Evolutionary conservation across 2,797 vertebrate genomes (phyloP), one percentile per base, ranked within the genome.

Genomic region (Setipinna tenuifilis): DNA sequence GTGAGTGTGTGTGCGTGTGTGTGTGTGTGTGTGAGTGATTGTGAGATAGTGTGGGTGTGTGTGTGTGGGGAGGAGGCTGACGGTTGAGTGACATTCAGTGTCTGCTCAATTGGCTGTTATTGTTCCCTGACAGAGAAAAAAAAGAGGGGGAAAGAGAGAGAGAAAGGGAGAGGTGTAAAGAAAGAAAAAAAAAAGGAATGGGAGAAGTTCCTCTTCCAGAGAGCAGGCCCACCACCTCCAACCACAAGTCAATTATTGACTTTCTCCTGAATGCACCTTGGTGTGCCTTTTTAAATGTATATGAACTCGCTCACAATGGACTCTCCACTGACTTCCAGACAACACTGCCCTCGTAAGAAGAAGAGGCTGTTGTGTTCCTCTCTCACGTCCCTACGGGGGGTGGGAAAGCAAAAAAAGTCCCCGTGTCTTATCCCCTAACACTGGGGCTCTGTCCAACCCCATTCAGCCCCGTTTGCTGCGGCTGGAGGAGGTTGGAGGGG

Each of bases 71-170:
- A 21, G 17, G 17, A 35, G 6, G 25, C 68, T 35, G 68, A 75
- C 68, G 31, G 68, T 75, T 75, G 68, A 75, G 68, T 75, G 68
- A 75, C 68, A 75, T 75, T 75, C 68, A 75, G 10, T 75, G 28
- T 75, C 68, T 75, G 68, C 68, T 75, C 25, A 16, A 75, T 75
- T 75, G 68, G 68, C 68, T 75, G 68, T 75, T 75, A 75, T 75
- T 75, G 68, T 35, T 75, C 68, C 68, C 68, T 41, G 35, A 41
- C 35, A 68, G 23, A 28, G 62, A 65, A 25, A 71, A 14, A 71
- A 71, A 0, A 35, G 68, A 31, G 23, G 3, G 25, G 25, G 65
- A 41, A 19, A 41, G 28, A 41, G 28, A 68, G 25, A 28, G 25
- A 19, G 31, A 19, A 35, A 41, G 68, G 50, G 0, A 19, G 28